phyloP scores from a whole-genome alignment of 2,888 invertebrate genomes.

The Allolobophora icterica region DNA sequence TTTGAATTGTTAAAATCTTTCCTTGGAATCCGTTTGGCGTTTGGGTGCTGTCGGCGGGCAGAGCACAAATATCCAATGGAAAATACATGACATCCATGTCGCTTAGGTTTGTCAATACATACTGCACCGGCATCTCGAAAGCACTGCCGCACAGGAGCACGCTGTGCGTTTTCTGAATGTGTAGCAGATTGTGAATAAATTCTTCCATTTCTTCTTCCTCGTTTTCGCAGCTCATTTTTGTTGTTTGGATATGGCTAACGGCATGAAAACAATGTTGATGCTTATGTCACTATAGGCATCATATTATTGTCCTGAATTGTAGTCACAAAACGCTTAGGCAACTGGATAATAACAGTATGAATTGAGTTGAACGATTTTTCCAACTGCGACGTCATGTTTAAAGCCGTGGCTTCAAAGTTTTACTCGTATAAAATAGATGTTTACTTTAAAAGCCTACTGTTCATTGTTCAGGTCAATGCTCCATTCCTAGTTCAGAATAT shows the following conservation, averaged over 20 bases:
- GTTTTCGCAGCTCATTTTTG: not conserved
- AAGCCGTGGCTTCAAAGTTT: too few species aligned
- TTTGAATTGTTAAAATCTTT: not conserved
- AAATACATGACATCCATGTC: not conserved
- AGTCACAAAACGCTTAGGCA: too few species aligned
- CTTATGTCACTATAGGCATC: too few species aligned
- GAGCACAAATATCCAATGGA: conserved; percentile 8
- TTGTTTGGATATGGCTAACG: not conserved
- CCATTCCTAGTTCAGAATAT: too few species aligned
- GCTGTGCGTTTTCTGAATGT: not conserved
- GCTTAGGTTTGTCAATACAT: not conserved
- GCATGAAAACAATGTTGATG: too few species aligned
- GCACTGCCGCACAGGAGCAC: not conserved
- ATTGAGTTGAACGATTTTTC: too few species aligned
- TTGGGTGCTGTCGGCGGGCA: not conserved
- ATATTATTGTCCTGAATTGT: too few species aligned
- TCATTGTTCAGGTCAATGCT: too few species aligned
- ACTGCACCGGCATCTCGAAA: not conserved
- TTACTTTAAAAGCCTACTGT: too few species aligned
- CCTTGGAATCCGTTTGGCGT: not conserved
- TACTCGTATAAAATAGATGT: too few species aligned
- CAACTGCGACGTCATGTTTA: too few species aligned
- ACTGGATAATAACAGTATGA: too few species aligned
- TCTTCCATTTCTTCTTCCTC: not conserved
- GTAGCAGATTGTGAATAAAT: not conserved